Evolutionary conservation across 2,113 vertebrate genomes (phyloP).

Genomic region (Phaetusa simplex): DNA sequence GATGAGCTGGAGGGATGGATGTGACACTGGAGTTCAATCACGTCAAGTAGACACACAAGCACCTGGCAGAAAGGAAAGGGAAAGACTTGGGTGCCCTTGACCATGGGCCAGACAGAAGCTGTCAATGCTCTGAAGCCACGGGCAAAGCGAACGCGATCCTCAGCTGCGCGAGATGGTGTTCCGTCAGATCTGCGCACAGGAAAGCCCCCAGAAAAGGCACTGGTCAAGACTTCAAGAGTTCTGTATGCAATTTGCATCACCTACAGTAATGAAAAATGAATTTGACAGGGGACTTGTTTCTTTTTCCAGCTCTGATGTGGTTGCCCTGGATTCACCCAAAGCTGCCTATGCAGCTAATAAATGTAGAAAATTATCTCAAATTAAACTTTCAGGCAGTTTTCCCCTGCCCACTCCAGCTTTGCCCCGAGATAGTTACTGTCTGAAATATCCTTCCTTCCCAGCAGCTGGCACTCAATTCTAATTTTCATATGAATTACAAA

Average conservation of each 20-base stretch:
- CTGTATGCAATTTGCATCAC: background rate
- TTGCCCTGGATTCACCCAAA: background rate
- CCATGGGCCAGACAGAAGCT: background rate
- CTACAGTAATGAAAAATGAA: background rate
- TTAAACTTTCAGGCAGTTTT: background rate
- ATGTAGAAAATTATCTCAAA: background rate
- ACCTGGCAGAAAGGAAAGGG: background rate
- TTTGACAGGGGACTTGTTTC: background rate
- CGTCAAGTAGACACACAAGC: accelerated
- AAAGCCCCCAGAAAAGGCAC: background rate
- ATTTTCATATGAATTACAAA: background rate
- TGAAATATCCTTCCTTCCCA: background rate
- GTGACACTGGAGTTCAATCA: background rate
- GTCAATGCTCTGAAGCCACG: background rate
- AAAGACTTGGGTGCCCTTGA: background rate
- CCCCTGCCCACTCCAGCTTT: background rate
- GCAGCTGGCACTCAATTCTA: background rate
- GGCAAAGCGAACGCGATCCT: background rate
- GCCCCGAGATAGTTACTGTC: background rate
- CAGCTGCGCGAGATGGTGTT: background rate
- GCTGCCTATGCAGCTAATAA: background rate
- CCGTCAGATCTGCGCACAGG: background rate
- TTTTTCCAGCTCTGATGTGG: background rate
- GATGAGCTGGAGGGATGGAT: background rate
- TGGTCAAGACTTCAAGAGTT: background rate